phyloP scores from a whole-genome alignment of 2,797 vertebrate species.

The Toxotes lorentzi region DNA sequence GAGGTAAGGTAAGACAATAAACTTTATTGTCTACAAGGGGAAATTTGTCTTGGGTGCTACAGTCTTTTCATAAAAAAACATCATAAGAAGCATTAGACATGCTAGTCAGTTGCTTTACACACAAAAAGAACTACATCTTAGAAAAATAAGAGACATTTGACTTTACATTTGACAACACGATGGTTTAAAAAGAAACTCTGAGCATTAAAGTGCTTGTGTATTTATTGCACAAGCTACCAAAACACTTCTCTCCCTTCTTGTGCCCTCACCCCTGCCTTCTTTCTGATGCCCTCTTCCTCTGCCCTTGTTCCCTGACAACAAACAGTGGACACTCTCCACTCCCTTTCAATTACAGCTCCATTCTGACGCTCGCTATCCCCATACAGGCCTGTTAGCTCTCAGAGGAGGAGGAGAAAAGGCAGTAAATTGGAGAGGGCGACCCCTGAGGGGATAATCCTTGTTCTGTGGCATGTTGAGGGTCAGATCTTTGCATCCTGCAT shows the following conservation, averaged over 20 bases:
- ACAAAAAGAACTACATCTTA: no score
- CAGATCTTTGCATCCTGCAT: constrained; percentile 68
- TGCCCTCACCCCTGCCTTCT: constrained; percentile 38
- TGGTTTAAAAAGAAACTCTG: no score
- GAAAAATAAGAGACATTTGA: no score
- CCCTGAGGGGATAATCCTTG: constrained; percentile 70
- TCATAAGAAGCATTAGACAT: no score
- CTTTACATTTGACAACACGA: no score
- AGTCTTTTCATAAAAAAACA: no score
- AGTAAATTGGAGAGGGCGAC: constrained; percentile 75
- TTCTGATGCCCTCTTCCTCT: constrained; percentile 52
- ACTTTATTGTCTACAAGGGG: no score
- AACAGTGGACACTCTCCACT: constrained; percentile 65
- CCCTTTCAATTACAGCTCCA: constrained; percentile 76
- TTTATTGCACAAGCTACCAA: constrained; percentile 13
- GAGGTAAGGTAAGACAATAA: background rate
- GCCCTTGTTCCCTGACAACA: constrained; percentile 66
- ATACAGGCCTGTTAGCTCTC: constrained; percentile 60
- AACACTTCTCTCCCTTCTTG: constrained; percentile 32
- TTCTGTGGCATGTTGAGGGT: constrained; percentile 65
- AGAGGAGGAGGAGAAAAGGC: constrained; percentile 49
- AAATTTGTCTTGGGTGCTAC: no score
- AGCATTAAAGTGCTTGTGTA: background rate
- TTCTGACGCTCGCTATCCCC: constrained; percentile 61
- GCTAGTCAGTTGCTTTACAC: no score